phyloP scores from a whole-genome alignment of 1,140 invertebrate genomes.

The Nasonia giraulti region DNA sequence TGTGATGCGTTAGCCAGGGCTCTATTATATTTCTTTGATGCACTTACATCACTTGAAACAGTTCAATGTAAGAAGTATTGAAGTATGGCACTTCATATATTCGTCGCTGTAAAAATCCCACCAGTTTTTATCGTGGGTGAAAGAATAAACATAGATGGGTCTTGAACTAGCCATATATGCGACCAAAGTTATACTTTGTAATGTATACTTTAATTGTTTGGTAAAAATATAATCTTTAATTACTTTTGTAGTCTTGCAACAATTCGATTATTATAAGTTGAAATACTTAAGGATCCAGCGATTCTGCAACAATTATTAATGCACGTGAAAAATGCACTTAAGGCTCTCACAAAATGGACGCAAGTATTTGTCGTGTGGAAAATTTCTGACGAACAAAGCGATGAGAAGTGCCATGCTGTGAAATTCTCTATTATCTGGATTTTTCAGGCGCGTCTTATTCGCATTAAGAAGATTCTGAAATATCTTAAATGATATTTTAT shows the following conservation, averaged over 20 bases:
- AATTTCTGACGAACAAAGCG: conserved; percentile 50
- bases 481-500: neutral
- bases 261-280: no score
- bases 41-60: neutral
- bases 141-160: neutral
- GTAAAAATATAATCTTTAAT: neutral
- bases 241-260: no score
- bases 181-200: no score
- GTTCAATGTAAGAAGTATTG: conserved; percentile 5
- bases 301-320: neutral
- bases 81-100: conserved; percentile 71
- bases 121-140: neutral
- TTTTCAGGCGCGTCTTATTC: conserved; percentile 41
- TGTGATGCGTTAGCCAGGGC: neutral
- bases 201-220: no score
- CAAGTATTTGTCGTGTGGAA: conserved; percentile 45
- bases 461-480: neutral
- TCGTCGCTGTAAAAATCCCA: conserved; percentile 50
- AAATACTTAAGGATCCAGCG: no score
- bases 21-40: neutral
- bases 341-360: conserved; percentile 73
- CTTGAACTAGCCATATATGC: neutral
- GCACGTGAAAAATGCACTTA: conserved; percentile 59
- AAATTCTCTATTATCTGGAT: conserved; percentile 62
- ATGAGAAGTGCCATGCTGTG: conserved; percentile 67